phyloP scores from a whole-genome alignment of 2,113 vertebrate species.

The Paracanthobrama guichenoti region DNA sequence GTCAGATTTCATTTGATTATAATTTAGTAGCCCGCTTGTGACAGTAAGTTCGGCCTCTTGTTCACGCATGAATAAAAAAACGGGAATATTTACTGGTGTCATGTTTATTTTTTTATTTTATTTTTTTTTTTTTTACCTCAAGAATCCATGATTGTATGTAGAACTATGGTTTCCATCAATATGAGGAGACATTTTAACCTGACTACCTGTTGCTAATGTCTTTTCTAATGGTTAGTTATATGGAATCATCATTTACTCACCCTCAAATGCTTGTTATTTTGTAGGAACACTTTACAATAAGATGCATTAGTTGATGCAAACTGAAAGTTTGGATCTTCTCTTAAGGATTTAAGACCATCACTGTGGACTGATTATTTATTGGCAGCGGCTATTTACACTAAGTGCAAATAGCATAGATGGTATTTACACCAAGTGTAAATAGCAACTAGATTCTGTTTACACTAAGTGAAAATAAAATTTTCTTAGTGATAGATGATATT shows the following conservation, averaged over 20 bases:
- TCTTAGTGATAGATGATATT: too few species aligned
- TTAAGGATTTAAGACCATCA: too few species aligned
- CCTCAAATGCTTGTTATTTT: too few species aligned
- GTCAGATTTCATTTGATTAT: not conserved
- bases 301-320: not conserved
- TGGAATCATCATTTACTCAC: too few species aligned
- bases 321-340: not conserved
- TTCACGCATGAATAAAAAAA: not conserved
- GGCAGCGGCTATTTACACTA: too few species aligned
- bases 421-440: too few species aligned
- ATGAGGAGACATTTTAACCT: not conserved
- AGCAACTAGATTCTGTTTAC: too few species aligned
- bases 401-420: too few species aligned
- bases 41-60: not conserved
- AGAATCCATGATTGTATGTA: not conserved
- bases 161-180: not conserved
- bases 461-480: too few species aligned
- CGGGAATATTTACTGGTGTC: not conserved
- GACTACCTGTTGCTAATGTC: conserved; percentile 1
- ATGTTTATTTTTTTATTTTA: too few species aligned
- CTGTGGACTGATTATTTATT: too few species aligned
- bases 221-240: too few species aligned
- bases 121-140: not conserved
- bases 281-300: not conserved
- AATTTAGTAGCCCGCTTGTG: not conserved